Evolutionary conservation across 2,888 invertebrate species (phyloP).

Genomic region (Callyntrura guangdongensis): DNA sequence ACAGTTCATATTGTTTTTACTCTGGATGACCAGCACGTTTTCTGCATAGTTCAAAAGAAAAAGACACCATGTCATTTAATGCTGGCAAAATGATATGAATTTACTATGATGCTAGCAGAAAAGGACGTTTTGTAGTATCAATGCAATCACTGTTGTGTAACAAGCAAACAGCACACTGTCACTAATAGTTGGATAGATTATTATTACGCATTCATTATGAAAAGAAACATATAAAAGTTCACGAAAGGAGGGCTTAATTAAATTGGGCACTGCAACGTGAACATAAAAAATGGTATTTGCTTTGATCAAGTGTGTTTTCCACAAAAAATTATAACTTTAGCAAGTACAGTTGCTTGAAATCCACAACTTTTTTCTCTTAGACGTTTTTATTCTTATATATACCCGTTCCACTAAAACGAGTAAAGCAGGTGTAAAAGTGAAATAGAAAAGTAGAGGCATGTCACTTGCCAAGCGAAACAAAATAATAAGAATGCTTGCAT

Average conservation of each 20-base stretch:
- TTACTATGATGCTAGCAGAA: background rate
- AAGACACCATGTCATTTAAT: conserved; percentile 46
- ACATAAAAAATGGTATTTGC: no score
- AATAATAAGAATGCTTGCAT: no score
- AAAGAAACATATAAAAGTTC: background rate
- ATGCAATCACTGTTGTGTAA: conserved; percentile 60
- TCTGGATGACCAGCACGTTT: conserved; percentile 12
- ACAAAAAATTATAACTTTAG: background rate
- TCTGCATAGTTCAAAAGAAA: conserved; percentile 30
- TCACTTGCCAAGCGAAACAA: conserved; percentile 58
- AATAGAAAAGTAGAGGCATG: conserved; percentile 47
- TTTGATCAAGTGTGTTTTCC: no score
- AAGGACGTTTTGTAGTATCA: conserved; percentile 48
- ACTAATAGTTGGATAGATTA: background rate
- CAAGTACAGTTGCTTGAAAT: background rate
- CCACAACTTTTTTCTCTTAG: background rate
- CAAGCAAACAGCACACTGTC: no score
- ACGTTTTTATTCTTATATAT: background rate
- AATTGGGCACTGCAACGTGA: background rate
- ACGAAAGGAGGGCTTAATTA: background rate
- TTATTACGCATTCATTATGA: background rate
- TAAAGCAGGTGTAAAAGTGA: conserved; percentile 46
- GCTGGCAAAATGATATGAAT: background rate
- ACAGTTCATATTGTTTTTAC: background rate
- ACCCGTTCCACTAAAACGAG: background rate